These are phyloP conservation scores for Baccha elongata DNA, from an alignment of 2,888 invertebrate genomes.

Conservation along the genomic window DNA sequence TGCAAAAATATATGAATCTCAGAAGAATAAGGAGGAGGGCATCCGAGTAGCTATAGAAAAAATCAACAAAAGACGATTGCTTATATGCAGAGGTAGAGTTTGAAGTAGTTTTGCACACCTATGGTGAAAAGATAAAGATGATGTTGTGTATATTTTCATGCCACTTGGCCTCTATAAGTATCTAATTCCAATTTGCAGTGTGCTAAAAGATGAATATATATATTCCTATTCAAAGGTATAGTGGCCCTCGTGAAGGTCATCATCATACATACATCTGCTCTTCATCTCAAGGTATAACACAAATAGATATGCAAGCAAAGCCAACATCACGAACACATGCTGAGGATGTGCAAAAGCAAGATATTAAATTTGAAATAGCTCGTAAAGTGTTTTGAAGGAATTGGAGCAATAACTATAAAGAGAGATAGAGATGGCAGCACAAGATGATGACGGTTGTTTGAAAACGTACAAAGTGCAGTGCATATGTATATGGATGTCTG, in stretches of 20 bases:
- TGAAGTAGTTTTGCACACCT: constrained; percentile 31
- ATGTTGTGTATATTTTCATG: constrained; percentile 34
- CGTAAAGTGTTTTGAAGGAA: constrained; percentile 35
- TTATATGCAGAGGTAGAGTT: constrained; percentile 15
- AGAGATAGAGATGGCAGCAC: constrained; percentile 24
- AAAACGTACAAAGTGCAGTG: background rate
- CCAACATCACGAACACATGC: constrained; percentile 20
- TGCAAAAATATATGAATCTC: constrained; percentile 14
- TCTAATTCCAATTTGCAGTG: constrained; percentile 47
- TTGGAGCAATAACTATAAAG: constrained; percentile 12
- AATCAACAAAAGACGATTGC: constrained; percentile 28
- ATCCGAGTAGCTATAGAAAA: background rate
- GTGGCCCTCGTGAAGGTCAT: constrained; percentile 56
- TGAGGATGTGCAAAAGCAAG: constrained; percentile 44
- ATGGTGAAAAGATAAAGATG: background rate
- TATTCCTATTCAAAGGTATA: constrained; percentile 5
- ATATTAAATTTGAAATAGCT: constrained; percentile 48
- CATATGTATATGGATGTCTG: constrained; percentile 15
- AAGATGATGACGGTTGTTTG: background rate
- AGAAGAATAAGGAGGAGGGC: background rate
- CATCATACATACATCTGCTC: constrained; percentile 32
- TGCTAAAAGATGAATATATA: constrained; percentile 10
- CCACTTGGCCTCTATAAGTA: constrained; percentile 64
- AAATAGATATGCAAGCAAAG: constrained; percentile 6
- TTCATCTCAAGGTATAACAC: constrained; percentile 3